phyloP scores from a whole-genome alignment of 2,113 vertebrate species.

The Casuarius casuarius region DNA sequence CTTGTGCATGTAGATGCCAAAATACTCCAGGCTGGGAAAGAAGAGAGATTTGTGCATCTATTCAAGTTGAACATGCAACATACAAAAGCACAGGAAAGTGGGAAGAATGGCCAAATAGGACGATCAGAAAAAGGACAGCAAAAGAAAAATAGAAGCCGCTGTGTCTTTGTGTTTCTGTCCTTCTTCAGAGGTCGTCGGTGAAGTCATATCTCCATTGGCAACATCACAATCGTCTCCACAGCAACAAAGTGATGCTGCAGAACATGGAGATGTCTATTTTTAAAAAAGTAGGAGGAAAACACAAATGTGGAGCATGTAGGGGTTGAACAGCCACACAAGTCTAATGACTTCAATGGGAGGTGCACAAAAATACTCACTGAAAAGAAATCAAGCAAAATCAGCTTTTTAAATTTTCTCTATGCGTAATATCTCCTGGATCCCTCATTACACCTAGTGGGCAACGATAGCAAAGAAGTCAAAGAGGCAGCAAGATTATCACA shows the following conservation, averaged over 20 bases:
- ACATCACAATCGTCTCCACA: slow-evolving; percentile 56
- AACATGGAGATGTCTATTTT: slow-evolving; percentile 52
- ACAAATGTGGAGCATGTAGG: slow-evolving; percentile 53
- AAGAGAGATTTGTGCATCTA: not conserved
- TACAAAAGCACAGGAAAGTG: not conserved
- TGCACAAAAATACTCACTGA: slow-evolving; percentile 28
- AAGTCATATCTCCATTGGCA: slow-evolving; percentile 59
- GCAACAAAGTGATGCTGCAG: slow-evolving; percentile 61
- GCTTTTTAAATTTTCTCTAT: not conserved
- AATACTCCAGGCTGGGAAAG: not conserved
- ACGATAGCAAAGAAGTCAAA: not conserved
- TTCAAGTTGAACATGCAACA: not conserved
- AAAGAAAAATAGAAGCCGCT: not conserved
- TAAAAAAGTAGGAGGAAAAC: slow-evolving; percentile 58
- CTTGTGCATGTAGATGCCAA: not conserved
- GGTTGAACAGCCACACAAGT: slow-evolving; percentile 33
- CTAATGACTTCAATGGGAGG: slow-evolving; percentile 50
- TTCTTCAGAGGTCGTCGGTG: not conserved
- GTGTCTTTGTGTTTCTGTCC: not conserved
- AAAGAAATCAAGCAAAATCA: not conserved
- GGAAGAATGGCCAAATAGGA: not conserved
- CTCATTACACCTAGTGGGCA: accelerated
- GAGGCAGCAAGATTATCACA: not conserved
- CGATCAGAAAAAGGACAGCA: not conserved
- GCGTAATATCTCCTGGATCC: not conserved